Conservation (phyloP, 1,140 invertebrate species). For the Papilio polyxenes region DNA sequence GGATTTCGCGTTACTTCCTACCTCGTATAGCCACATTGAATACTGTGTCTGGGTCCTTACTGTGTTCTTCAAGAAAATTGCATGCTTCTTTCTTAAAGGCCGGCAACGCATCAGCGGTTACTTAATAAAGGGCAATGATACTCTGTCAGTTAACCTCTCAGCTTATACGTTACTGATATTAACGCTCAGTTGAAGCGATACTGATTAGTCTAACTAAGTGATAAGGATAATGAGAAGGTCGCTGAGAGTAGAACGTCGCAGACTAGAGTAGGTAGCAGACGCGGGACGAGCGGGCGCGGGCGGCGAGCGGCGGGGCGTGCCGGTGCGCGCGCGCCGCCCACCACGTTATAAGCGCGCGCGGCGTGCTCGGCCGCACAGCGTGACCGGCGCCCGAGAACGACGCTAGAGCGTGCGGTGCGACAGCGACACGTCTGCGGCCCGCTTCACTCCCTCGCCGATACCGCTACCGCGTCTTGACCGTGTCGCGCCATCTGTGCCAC, state of each 20-base stretch:
- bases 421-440: slow-evolving; percentile 56
- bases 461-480: slow-evolving; percentile 37
- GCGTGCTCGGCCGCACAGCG: slow-evolving; percentile 62
- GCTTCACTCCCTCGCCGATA: slow-evolving; percentile 35
- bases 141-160: not conserved
- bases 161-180: not conserved
- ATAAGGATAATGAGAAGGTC: not conserved
- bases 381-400: slow-evolving; percentile 62
- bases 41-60: no score
- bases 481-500: slow-evolving; percentile 36
- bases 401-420: slow-evolving; percentile 59
- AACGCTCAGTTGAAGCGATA: not conserved
- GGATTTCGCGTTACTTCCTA: no score
- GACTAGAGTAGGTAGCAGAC: not conserved
- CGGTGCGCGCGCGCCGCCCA: slow-evolving; percentile 65
- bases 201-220: not conserved
- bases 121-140: not conserved
- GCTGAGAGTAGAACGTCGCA: not conserved
- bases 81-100: no score
- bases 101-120: no score
- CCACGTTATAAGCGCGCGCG: slow-evolving; percentile 65
- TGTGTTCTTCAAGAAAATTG: no score
- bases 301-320: slow-evolving; percentile 60
- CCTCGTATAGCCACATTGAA: no score
- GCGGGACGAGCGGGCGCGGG: slow-evolving; percentile 49